Evolutionary conservation across 1,140 invertebrate species (phyloP).

Genomic region (Drosophila willistoni): DNA sequence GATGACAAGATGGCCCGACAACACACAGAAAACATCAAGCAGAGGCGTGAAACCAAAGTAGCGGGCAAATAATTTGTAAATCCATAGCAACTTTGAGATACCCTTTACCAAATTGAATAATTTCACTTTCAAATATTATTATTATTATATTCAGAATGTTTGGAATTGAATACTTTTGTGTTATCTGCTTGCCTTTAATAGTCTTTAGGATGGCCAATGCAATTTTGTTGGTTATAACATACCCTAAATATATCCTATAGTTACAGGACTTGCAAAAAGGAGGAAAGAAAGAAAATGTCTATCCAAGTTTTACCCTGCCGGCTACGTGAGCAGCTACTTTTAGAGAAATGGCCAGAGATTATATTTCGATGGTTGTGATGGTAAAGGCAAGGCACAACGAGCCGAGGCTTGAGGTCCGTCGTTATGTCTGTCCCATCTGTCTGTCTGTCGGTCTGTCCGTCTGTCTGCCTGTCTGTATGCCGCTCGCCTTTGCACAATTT

Average conservation of each 20-base stretch:
- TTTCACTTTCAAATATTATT: too few relatives aligned
- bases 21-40: not conserved
- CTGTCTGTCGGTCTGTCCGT: not conserved
- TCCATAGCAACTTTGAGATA: not conserved
- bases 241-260: not conserved
- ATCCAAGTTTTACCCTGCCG: conserved; percentile 32
- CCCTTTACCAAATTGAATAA: too few relatives aligned
- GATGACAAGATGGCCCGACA: conserved; percentile 30
- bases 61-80: conserved; percentile 15
- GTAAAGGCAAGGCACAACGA: conserved; percentile 30
- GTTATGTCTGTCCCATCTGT: not conserved
- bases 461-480: not conserved
- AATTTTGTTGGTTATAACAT: not conserved
- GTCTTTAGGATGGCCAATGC: not conserved
- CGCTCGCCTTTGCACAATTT: conserved; percentile 67
- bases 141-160: too few relatives aligned
- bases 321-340: conserved; percentile 73
- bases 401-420: not conserved
- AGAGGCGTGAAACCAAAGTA: not conserved
- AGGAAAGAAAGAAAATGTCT: conserved; percentile 43
- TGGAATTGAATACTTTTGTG: too few relatives aligned
- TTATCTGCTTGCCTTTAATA: too few relatives aligned
- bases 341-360: conserved; percentile 78
- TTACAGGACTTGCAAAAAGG: not conserved
- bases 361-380: conserved; percentile 57